phyloP scores from a whole-genome alignment of 2,888 invertebrate species.

The Chymomyza fuscimana region DNA sequence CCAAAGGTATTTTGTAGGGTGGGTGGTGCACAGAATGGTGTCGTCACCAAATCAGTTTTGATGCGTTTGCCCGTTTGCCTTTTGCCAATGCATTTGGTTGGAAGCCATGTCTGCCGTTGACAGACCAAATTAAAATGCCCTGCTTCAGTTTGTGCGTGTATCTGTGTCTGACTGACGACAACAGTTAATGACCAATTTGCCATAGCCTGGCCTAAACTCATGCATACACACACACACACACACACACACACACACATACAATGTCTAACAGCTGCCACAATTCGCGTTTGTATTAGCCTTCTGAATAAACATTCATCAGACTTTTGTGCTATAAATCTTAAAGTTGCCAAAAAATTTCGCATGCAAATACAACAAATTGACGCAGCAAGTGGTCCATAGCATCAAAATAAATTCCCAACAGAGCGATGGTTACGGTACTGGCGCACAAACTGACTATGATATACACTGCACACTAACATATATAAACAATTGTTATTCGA shows the following conservation, averaged over 20 bases:
- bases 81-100: slow-evolving; percentile 1
- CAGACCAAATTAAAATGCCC: slow-evolving; percentile 76
- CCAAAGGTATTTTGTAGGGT: neutral
- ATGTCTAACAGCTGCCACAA: slow-evolving; percentile 63
- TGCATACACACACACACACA: slow-evolving; percentile 5
- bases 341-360: slow-evolving; percentile 58
- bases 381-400: neutral
- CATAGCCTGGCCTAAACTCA: slow-evolving; percentile 39
- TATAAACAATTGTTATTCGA: too few relatives aligned
- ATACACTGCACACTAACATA: too few relatives aligned
- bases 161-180: slow-evolving; percentile 34
- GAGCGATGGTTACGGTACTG: too few relatives aligned
- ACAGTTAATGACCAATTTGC: slow-evolving; percentile 72
- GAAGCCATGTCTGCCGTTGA: slow-evolving; percentile 64
- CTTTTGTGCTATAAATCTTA: slow-evolving; percentile 64
- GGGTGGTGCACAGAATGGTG: slow-evolving; percentile 37
- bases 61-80: slow-evolving; percentile 24
- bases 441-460: too few relatives aligned
- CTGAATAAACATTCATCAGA: slow-evolving; percentile 42
- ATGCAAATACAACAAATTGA: slow-evolving; percentile 37
- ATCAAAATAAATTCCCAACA: neutral
- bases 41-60: slow-evolving; percentile 51
- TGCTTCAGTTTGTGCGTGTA: slow-evolving; percentile 25
- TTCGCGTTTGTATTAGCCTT: slow-evolving; percentile 58
- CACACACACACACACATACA: slow-evolving; percentile 7